Evolutionary conservation across 2,113 vertebrate genomes (phyloP), one percentile per base, ranked within the genome.

Genomic region (Syngnathoides biaculeatus): DNA sequence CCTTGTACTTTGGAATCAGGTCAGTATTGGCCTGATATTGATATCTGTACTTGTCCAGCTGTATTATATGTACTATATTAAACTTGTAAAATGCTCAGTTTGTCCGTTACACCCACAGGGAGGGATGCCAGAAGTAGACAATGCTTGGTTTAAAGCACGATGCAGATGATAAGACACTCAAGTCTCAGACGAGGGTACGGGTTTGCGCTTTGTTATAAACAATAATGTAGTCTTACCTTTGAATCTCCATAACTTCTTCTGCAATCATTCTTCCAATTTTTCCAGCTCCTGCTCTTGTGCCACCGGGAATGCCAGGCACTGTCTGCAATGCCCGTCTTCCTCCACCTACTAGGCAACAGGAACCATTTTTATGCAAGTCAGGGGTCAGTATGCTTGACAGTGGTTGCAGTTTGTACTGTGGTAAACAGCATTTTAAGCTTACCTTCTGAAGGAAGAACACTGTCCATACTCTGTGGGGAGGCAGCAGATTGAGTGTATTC

Each of bases 261-360:
- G 97, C 97, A 61, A 99, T 99, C 95, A 99, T 99, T 68, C 97
- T 94, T 24, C 97, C 97, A 55, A 99, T 98, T 92, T 99, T 98
- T 55, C 97, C 97, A 2, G 97, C 97, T 72, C 97, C 97, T 0
- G 97, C 94, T 84, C 96, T 92, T 1, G 97, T 98, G 70, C 97
- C 97, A 9, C 96, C 97, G 19, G 97, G 96, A 87, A 98, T 97
- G 68, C 97, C 97, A 2, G 97, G 97, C 45, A 98, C 95, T 9
- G 94, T 93, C 72, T 97, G 96, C 75, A 97, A 92, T 27, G 92
- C 90, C 71, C 95, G 92, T 85, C 95, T 94, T 5, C 94, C 94
- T 64, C 93, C 95, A 61, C 95, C 96, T 97, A 83, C 39, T 86
- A 57, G 63, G 24, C 69, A 61, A 13, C 7, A 66, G 42, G 20